Base-by-base conservation (phyloP, 1,140 invertebrate genomes). In the Lasioglossum albipes region DNA sequence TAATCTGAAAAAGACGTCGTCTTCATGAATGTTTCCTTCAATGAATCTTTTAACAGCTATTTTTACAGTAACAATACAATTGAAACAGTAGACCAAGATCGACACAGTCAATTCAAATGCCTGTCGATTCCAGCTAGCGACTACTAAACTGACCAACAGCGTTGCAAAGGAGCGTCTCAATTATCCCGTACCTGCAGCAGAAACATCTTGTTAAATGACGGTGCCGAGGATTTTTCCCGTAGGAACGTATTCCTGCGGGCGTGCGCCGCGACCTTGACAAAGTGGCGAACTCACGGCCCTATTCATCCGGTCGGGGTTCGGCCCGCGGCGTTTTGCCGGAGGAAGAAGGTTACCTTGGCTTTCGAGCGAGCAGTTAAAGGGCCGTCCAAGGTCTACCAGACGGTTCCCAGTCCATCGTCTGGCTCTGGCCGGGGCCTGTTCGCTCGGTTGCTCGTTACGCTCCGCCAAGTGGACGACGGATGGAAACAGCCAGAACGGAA, bases 321-420 rank as follows among this genome's bases (percentile, higher is more conserved):
- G 72, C 73, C 80, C 57, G 62, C 31, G 57, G 42, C 20, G 12
- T 16, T 6, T 54, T 16, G 49, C 70, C 72, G 75, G 72, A 84
- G 78, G 81, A 88, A 87, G 85, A 87, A 84, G 78, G 82, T 84
- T 87, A 84, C 88, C 88, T 89, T 89, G 88, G 84, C 87, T 87
- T 66, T 57, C 71, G 84, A 74, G 88, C 81, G 80, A 65, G 65
- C 84, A 84, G 87, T 89, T 89, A 89, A 88, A 89, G 87, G 87
- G 88, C 81, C 81, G 87, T 79, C 88, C 88, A 88, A 89, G 88
- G 88, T 84, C 87, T 85, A 86, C 81, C 85, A 87, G 87, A 84
- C 81, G 62, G 57, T 76, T 73, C 73, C 71, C 75, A 81, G 77
- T 82, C 80, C 79, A 75, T 78, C 84, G 85, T 81, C 77, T 87